A percentile compares a stretch with the other conserved stretches of the same genome.
Evolutionary conservation across 2,888 invertebrate genomes (phyloP).

Genomic region (Meliscaeva auricollis): DNA sequence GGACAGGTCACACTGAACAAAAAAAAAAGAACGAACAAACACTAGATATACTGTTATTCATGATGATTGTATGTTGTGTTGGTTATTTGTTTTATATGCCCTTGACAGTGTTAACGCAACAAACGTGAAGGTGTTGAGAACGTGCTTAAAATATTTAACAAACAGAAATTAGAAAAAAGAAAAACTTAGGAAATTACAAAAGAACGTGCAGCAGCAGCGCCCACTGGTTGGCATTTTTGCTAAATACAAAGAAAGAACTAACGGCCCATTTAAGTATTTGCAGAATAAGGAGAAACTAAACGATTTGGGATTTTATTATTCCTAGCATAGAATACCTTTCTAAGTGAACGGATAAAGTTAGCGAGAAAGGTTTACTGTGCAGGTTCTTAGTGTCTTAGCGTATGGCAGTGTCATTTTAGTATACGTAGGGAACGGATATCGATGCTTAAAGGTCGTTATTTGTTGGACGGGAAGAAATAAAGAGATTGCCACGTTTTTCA

Average conservation of each 20-base stretch:
- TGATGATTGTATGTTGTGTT: constrained; percentile 40
- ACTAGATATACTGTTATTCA: constrained; percentile 30
- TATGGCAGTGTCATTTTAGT: not conserved
- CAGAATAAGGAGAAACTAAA: constrained; percentile 15
- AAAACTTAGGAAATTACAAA: constrained; percentile 59
- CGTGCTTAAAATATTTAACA: constrained; percentile 68
- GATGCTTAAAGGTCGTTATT: constrained; percentile 43
- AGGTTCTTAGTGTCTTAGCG: not conserved
- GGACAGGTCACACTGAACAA: constrained; percentile 6
- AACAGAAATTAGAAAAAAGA: constrained; percentile 31
- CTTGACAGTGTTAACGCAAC: constrained; percentile 58
- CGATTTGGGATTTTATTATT: constrained; percentile 32
- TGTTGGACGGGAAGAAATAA: not conserved
- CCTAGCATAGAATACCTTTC: not conserved
- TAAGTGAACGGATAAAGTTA: not conserved
- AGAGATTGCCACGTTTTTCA: too few species aligned
- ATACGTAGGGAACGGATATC: constrained; percentile 10
- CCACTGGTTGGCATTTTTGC: constrained; percentile 3
- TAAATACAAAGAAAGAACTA: constrained; percentile 1
- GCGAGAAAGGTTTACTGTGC: not conserved
- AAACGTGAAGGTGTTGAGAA: constrained; percentile 70
- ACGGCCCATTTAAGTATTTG: not conserved
- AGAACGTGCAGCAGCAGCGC: constrained; percentile 34
- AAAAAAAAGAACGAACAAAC: not conserved
- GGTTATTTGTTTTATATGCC: constrained; percentile 60